phyloP scores from a whole-genome alignment of 2,113 vertebrate species.

The Cichladusa arquata region DNA sequence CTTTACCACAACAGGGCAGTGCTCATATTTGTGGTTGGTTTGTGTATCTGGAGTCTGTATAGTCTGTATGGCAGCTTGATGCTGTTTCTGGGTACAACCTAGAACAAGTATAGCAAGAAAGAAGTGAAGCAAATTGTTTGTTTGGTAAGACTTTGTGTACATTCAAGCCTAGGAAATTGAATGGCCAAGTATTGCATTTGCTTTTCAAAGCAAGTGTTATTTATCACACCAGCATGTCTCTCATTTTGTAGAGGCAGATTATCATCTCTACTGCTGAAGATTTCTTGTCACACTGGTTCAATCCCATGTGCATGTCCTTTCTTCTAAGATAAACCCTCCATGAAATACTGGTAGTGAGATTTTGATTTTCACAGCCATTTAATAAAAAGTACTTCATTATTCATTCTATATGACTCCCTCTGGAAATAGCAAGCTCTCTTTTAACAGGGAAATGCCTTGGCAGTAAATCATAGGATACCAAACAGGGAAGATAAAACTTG shows the following conservation, averaged over 20 bases:
- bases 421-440: not conserved
- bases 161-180: not conserved
- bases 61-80: not conserved
- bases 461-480: conserved; percentile 29
- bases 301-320: not conserved
- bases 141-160: not conserved
- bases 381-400: conserved; percentile 42
- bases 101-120: not conserved
- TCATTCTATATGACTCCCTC: conserved; percentile 4
- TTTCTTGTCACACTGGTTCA: not conserved
- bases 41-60: not conserved
- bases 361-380: conserved; percentile 31
- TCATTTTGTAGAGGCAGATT: conserved; percentile 32
- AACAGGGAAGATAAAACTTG: conserved; percentile 26
- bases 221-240: conserved; percentile 5
- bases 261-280: not conserved
- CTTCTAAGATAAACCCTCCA: not conserved
- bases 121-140: not conserved
- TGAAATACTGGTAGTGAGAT: not conserved
- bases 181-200: not conserved
- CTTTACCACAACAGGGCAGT: not conserved
- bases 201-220: not conserved
- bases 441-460: not conserved
- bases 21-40: not conserved
- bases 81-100: not conserved